Conservation (phyloP, 2,797 vertebrate species). For the Acipenser transmontanus region DNA sequence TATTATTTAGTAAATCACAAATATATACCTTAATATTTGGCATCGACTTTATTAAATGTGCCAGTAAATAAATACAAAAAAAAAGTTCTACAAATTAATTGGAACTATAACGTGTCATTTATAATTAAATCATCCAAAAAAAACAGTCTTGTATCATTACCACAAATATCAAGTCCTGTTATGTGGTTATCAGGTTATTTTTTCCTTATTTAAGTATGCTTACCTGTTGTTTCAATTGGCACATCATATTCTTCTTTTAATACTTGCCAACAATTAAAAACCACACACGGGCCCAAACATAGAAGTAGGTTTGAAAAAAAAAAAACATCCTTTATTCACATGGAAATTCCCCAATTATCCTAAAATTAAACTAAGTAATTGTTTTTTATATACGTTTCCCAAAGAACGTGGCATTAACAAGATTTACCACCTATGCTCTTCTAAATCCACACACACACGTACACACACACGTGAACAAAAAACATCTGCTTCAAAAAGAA, state of each 20-base stretch:
- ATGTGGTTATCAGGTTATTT: constrained; percentile 12
- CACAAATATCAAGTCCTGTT: constrained; percentile 14
- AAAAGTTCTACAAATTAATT: constrained; percentile 4
- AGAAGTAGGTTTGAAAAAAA: constrained; percentile 32
- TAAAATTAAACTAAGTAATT: constrained; percentile 65
- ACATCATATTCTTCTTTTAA: constrained; percentile 18
- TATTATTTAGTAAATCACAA: too few relatives aligned
- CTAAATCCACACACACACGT: constrained; percentile 16
- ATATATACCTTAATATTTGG: too few relatives aligned
- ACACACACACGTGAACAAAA: constrained; percentile 33
- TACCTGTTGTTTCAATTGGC: constrained; percentile 21
- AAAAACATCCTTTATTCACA: constrained; percentile 49
- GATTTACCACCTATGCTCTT: constrained; percentile 52
- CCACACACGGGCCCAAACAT: constrained; percentile 38
- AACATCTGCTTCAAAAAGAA: neutral
- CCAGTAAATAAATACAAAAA: neutral
- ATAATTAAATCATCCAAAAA: constrained; percentile 8
- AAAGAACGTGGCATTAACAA: constrained; percentile 66
- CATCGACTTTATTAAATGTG: too few relatives aligned
- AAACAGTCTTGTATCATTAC: constrained; percentile 1
- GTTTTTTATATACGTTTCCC: constrained; percentile 67
- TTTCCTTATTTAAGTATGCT: constrained; percentile 18
- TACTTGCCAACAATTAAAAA: constrained; percentile 25
- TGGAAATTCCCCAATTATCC: constrained; percentile 81
- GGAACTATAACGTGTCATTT: constrained; percentile 1